These are phyloP conservation scores for Hypomecis atomaria DNA, from an alignment of 2,888 invertebrate species.

Conservation along the genomic window DNA sequence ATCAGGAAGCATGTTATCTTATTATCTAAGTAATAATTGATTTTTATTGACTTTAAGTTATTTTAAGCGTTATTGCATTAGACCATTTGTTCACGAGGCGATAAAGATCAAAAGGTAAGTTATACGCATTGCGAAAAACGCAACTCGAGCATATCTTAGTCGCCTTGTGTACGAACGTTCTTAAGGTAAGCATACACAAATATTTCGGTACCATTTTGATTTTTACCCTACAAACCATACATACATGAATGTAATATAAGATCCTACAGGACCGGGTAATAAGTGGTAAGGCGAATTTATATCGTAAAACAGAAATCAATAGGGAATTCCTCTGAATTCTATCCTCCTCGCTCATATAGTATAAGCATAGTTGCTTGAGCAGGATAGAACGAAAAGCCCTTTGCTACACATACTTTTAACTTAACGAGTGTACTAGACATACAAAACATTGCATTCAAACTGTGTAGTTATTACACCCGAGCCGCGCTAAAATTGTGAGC, in stretches of 20 bases:
- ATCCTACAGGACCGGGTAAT: too few relatives aligned
- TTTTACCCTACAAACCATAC: background rate
- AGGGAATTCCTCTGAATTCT: too few relatives aligned
- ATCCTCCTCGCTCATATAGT: too few relatives aligned
- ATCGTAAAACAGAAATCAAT: too few relatives aligned
- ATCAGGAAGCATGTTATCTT: slow-evolving; percentile 83
- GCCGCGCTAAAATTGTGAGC: too few relatives aligned
- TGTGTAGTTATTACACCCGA: background rate
- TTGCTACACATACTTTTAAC: too few relatives aligned
- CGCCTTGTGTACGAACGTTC: background rate
- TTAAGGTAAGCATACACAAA: slow-evolving; percentile 5
- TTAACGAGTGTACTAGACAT: too few relatives aligned
- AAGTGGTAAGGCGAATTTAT: too few relatives aligned
- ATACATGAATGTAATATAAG: slow-evolving; percentile 17
- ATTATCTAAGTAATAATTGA: slow-evolving; percentile 79
- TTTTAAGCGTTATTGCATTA: slow-evolving; percentile 36
- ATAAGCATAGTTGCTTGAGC: too few relatives aligned
- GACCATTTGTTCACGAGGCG: background rate
- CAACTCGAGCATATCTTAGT: background rate
- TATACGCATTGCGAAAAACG: too few relatives aligned
- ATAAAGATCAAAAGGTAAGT: background rate
- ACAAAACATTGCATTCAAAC: slow-evolving; percentile 17
- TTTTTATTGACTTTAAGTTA: slow-evolving; percentile 69
- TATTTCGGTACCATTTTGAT: background rate
- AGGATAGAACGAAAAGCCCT: too few relatives aligned